phyloP scores from a whole-genome alignment of 2,797 vertebrate genomes.

The Garrulus glandarius region DNA sequence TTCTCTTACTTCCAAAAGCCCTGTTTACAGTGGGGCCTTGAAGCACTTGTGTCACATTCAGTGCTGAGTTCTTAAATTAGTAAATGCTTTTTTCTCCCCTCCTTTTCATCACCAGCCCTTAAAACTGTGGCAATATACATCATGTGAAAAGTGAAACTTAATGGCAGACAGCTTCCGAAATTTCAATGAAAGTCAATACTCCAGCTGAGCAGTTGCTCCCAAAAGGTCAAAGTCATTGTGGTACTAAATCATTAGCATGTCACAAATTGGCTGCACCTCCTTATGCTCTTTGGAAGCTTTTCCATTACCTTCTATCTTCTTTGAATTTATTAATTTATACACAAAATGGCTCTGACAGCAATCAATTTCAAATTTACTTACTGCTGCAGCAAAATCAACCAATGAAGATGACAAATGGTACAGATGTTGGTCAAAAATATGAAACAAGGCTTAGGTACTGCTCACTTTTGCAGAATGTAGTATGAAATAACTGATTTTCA shows the following conservation, averaged over 20 bases:
- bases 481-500: neutral
- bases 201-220: neutral
- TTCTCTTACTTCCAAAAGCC: neutral
- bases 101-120: neutral
- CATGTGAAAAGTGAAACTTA: neutral
- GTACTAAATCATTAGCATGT: neutral
- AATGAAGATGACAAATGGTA: neutral
- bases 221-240: neutral
- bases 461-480: neutral
- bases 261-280: neutral
- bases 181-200: neutral
- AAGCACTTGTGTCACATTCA: neutral
- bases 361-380: neutral
- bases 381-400: neutral
- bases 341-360: neutral
- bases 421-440: neutral
- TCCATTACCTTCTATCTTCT: neutral
- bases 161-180: neutral
- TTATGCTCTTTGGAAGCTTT: neutral
- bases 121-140: neutral
- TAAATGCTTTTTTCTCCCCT: neutral
- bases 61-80: neutral
- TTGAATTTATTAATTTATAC: conserved; percentile 12
- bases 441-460: neutral
- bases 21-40: neutral